Conservation (phyloP, 1,140 invertebrate genomes). For the Pissodes strobi region DNA sequence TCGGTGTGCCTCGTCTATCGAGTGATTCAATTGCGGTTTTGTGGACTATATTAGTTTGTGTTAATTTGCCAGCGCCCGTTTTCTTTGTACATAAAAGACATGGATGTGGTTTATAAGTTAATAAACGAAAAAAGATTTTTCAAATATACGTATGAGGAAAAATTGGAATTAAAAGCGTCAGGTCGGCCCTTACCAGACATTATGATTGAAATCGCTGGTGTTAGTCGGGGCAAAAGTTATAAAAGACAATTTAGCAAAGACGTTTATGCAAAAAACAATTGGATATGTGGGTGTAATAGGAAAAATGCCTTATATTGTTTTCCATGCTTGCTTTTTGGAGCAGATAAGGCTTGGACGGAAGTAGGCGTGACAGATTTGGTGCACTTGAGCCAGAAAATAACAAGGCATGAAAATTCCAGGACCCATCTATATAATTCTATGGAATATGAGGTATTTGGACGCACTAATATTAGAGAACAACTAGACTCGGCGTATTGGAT, state of each 20-base stretch:
- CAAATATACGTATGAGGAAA: no score
- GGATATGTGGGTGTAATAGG: slow-evolving; percentile 32
- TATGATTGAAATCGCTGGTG: slow-evolving; percentile 7
- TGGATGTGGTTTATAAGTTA: slow-evolving; percentile 16
- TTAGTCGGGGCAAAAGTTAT: slow-evolving; percentile 18
- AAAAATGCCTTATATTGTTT: slow-evolving; percentile 35
- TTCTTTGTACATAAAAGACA: no score
- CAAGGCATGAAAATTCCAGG: slow-evolving; percentile 21
- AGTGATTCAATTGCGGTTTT: no score
- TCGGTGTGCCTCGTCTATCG: no score
- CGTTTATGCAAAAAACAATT: slow-evolving; percentile 20
- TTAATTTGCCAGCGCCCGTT: no score
- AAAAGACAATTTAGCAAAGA: slow-evolving; percentile 23
- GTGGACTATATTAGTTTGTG: no score
- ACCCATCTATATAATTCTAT: slow-evolving; percentile 31
- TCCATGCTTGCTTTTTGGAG: slow-evolving; percentile 26
- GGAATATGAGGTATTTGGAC: slow-evolving; percentile 8
- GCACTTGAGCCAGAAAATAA: slow-evolving; percentile 32
- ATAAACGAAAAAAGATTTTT: slow-evolving; percentile 15
- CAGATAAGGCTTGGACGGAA: slow-evolving; percentile 27
- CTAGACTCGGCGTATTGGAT: slow-evolving; percentile 19
- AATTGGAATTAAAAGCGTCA: slow-evolving; percentile 11
- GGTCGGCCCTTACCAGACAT: slow-evolving; percentile 24
- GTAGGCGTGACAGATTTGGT: slow-evolving; percentile 31
- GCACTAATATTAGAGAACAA: slow-evolving; percentile 8